phyloP scores from a whole-genome alignment of 2,888 invertebrate species.

The Azorinus chamasolen region DNA sequence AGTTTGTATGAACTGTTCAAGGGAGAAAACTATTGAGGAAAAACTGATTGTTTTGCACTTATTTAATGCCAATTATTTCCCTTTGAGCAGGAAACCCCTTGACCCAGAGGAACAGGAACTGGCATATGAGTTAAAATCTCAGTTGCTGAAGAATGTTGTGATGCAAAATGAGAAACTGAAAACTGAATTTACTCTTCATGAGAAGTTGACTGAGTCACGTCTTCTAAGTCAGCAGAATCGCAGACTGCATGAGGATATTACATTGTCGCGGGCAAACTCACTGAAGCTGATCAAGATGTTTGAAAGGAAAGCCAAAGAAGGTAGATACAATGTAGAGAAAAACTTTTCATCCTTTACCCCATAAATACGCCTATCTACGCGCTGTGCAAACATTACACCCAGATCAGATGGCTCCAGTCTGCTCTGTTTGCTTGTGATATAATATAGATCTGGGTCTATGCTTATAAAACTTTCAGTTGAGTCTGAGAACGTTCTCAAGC shows the following conservation, averaged over 20 bases:
- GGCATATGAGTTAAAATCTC: constrained; percentile 78
- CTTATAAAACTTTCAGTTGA: too few relatives aligned
- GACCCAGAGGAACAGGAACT: constrained; percentile 80
- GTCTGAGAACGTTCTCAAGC: too few relatives aligned
- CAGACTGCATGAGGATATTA: constrained; percentile 70
- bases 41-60: neutral
- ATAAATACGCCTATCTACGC: neutral
- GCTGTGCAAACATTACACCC: too few relatives aligned
- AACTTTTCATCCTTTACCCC: neutral
- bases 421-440: too few relatives aligned
- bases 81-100: constrained; percentile 57
- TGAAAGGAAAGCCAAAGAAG: constrained; percentile 79
- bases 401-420: too few relatives aligned
- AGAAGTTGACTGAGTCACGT: constrained; percentile 75
- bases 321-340: too few relatives aligned
- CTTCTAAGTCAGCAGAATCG: constrained; percentile 69
- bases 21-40: neutral
- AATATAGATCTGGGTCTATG: too few relatives aligned
- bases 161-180: constrained; percentile 77
- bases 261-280: constrained; percentile 72
- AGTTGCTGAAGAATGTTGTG: constrained; percentile 77
- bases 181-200: constrained; percentile 77
- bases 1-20: constrained; percentile 1
- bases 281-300: constrained; percentile 77
- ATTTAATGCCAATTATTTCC: too few relatives aligned